Evolutionary conservation across 2,888 invertebrate genomes (phyloP).

Genomic region (Cheilosia variabilis): DNA sequence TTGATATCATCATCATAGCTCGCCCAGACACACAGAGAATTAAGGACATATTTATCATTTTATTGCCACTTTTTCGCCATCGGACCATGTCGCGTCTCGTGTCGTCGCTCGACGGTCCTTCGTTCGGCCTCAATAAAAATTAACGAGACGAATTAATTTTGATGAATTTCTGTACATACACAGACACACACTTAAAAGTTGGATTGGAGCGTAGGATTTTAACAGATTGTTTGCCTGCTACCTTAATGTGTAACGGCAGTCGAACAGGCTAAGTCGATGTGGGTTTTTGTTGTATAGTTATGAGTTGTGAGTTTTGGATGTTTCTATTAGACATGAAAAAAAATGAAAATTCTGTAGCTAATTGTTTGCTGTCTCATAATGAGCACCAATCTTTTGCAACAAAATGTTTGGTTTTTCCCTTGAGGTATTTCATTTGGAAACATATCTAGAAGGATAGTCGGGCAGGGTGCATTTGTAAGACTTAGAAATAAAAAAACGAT

Average conservation of each 20-base stretch:
- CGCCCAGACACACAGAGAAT: conserved; percentile 47
- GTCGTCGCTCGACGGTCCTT: conserved; percentile 1
- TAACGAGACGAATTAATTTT: conserved; percentile 59
- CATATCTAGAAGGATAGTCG: too few relatives aligned
- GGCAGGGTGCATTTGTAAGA: too few relatives aligned
- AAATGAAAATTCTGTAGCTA: too few relatives aligned
- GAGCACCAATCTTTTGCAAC: too few relatives aligned
- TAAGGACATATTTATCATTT: conserved; percentile 59
- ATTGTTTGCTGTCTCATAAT: too few relatives aligned
- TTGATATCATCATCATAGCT: conserved; percentile 65
- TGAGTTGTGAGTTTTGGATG: too few relatives aligned
- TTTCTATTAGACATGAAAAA: too few relatives aligned
- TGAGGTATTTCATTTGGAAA: too few relatives aligned
- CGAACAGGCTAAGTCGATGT: background rate
- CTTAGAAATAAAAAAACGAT: too few relatives aligned
- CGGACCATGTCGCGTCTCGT: conserved; percentile 29
- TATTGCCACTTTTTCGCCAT: conserved; percentile 55
- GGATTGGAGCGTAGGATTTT: background rate
- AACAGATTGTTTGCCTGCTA: conserved; percentile 3
- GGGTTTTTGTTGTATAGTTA: too few relatives aligned
- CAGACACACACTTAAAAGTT: background rate
- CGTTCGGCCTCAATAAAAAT: conserved; percentile 47
- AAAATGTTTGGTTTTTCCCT: too few relatives aligned
- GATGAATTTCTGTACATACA: conserved; percentile 1
- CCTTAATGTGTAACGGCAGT: background rate